These are phyloP conservation scores for Trachops cirrhosus DNA, from an alignment of 2,797 vertebrate species.

Conservation along the genomic window DNA sequence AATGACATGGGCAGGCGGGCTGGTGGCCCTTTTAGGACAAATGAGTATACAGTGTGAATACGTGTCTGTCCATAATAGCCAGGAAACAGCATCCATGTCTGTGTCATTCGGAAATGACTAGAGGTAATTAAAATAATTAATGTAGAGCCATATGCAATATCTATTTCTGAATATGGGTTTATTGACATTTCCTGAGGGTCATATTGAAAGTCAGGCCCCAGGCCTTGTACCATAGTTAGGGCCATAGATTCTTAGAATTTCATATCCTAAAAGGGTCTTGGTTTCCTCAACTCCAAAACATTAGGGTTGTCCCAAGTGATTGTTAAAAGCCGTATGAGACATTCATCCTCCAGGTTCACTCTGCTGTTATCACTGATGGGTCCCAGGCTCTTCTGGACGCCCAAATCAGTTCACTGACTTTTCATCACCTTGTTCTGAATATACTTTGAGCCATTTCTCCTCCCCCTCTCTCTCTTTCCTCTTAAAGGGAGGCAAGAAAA, in stretches of 20 bases:
- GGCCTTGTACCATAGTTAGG: neutral
- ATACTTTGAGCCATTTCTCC: neutral
- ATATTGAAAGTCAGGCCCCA: constrained; percentile 49
- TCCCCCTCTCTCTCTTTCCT: neutral
- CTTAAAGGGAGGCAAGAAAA: neutral
- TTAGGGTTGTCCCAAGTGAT: neutral
- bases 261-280: neutral
- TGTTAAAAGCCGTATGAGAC: neutral
- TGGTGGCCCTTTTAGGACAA: neutral
- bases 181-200: constrained; percentile 64
- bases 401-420: neutral
- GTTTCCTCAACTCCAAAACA: neutral
- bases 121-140: constrained; percentile 66
- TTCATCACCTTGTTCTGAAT: neutral
- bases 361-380: neutral
- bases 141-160: constrained; percentile 32
- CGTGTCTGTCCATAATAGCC: constrained; percentile 35
- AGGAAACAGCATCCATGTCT: constrained; percentile 66
- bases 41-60: constrained; percentile 38
- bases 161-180: constrained; percentile 68
- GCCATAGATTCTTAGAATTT: constrained; percentile 5
- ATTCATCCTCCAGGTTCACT: neutral
- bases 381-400: neutral
- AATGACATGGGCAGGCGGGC: neutral
- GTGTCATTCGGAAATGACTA: constrained; percentile 70